Base-by-base conservation (phyloP, 2,797 vertebrate genomes). In the Melanotaenia parkinsoni region DNA sequence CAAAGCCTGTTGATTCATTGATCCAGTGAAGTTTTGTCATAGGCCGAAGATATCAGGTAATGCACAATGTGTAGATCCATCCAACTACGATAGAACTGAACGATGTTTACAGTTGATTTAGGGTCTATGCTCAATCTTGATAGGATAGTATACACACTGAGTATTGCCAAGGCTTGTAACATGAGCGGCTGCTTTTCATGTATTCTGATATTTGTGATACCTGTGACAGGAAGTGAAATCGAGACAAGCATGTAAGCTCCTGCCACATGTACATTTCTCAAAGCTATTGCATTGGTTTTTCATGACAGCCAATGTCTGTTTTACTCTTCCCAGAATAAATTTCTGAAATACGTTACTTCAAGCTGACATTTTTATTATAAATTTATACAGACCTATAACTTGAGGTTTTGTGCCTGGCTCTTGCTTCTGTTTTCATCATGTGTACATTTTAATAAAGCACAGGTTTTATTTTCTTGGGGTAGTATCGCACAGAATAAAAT, bases 401-500 rank as follows among this genome's bases (percentile, higher is more conserved):
- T 76, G 33, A 76, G 33, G 18, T 68, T 90, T 67, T 75, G 47
- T 76, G 68, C 4, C 58, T 80, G 24, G 26, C 26, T 61, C 58
- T 58, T 67, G 51, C 38, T 43, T 76, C 60, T 75, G 77, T 89
- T 77, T 83, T 54, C 62, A 74, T 78, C 37, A 58, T 50, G 47
- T 85, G 82, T 80, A 75, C 75, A 79, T 86, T 87, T 85, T 77
- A 61, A 74, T 62, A 77, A 86, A 78, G 73, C 74, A 57, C 43
- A 89, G 77, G 77, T 85, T 82, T 88, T 74, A 90, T 93, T 91
- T 91, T 62, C 67, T 80, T 76, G 77, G 72, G 67, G 87, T 81
- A 43, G 64, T 83, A 84, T 85, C 73, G 73, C 76, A 76, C 78
- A 80, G 86, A 92, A 91, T 91, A 90, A 84, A 93, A 89, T 92